Evolutionary conservation across 2,888 invertebrate genomes (phyloP).

Genomic region (Watsonalla cultraria): DNA sequence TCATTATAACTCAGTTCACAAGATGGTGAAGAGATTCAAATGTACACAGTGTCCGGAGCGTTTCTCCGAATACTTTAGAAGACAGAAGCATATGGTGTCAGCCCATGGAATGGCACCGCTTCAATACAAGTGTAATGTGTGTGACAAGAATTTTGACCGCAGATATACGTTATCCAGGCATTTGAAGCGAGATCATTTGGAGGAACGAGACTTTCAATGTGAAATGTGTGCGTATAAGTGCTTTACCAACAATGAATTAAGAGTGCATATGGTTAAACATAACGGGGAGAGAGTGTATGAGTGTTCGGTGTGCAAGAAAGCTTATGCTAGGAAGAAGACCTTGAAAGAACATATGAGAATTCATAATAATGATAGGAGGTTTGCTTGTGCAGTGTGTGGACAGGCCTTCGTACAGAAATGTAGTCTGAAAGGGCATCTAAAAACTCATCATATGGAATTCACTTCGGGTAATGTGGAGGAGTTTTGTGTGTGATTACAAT

Average conservation of each 20-base stretch:
- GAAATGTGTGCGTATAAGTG: slow-evolving; percentile 45
- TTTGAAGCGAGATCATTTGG: slow-evolving; percentile 56
- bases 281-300: slow-evolving; percentile 49
- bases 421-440: slow-evolving; percentile 60
- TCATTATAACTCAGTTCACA: slow-evolving; percentile 52
- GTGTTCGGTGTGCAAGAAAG: slow-evolving; percentile 60
- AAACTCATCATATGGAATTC: slow-evolving; percentile 51
- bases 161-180: slow-evolving; percentile 50
- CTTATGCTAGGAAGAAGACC: slow-evolving; percentile 58
- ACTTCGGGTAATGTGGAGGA: slow-evolving; percentile 11
- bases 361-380: slow-evolving; percentile 59
- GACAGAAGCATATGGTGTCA: slow-evolving; percentile 58
- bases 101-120: slow-evolving; percentile 48
- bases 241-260: slow-evolving; percentile 52
- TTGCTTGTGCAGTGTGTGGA: slow-evolving; percentile 55
- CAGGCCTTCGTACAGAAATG: slow-evolving; percentile 65
- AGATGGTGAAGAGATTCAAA: slow-evolving; percentile 47
- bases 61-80: slow-evolving; percentile 52
- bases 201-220: slow-evolving; percentile 43
- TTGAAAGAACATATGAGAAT: slow-evolving; percentile 61
- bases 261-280: slow-evolving; percentile 56
- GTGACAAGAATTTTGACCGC: slow-evolving; percentile 44
- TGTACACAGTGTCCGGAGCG: slow-evolving; percentile 55
- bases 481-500: neutral
- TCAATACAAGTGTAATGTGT: slow-evolving; percentile 56